Evolutionary conservation across 1,140 invertebrate genomes (phyloP).

Genomic region (Nephotettix cincticeps): DNA sequence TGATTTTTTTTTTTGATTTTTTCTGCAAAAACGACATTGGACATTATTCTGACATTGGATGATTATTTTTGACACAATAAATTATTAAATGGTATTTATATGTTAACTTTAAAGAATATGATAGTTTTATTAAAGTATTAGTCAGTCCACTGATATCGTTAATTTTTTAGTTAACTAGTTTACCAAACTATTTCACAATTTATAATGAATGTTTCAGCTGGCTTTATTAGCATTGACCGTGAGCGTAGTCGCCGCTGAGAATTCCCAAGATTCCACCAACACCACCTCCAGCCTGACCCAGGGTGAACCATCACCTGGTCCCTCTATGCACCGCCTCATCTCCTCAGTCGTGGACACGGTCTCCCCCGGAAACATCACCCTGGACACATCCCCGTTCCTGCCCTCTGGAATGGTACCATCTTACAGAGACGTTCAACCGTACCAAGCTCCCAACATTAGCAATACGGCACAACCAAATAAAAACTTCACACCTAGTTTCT

Average conservation of each 20-base stretch:
- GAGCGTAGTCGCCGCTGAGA: background rate
- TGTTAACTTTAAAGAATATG: too few relatives aligned
- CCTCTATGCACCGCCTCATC: slow-evolving; percentile 17
- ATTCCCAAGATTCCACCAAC: background rate
- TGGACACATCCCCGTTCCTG: background rate
- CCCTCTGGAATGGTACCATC: background rate
- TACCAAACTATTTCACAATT: too few relatives aligned
- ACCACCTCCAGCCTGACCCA: background rate
- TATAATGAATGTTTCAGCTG: too few relatives aligned
- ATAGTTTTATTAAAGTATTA: too few relatives aligned
- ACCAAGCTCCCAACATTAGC: background rate
- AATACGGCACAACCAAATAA: background rate
- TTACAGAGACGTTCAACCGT: background rate
- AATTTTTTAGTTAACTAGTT: too few relatives aligned
- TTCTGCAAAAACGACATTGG: too few relatives aligned
- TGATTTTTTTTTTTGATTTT: too few relatives aligned
- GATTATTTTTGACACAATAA: too few relatives aligned
- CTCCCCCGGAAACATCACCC: background rate
- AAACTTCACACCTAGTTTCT: slow-evolving; percentile 9
- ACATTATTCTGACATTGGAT: too few relatives aligned
- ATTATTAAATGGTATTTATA: too few relatives aligned
- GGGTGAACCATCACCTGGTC: background rate
- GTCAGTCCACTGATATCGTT: too few relatives aligned
- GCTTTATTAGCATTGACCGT: background rate
- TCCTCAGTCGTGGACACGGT: background rate